Conservation (phyloP, 2,888 invertebrate species). For the Agrotis puta region DNA sequence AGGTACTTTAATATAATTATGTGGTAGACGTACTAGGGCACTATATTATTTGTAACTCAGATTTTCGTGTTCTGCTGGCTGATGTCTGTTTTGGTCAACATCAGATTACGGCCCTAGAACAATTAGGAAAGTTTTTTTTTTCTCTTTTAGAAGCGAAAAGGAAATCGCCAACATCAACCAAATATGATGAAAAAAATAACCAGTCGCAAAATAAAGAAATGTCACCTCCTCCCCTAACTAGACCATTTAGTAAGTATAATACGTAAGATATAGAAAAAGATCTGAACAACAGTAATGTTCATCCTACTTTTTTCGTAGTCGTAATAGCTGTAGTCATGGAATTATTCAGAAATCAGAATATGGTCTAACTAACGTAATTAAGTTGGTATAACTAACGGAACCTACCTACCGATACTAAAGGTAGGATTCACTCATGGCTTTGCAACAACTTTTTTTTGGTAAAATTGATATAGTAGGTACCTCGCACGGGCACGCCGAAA, state of each 20-base stretch:
- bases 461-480: no score
- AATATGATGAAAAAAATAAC: conserved; percentile 21
- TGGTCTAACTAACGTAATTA: background rate
- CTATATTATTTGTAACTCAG: no score
- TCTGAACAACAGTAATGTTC: no score
- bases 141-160: conserved; percentile 31
- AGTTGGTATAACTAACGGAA: background rate
- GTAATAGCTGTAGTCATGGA: background rate
- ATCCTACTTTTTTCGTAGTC: no score
- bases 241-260: conserved; percentile 36
- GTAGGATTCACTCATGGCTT: no score
- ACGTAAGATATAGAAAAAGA: no score
- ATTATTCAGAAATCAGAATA: conserved; percentile 9
- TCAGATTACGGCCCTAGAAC: background rate
- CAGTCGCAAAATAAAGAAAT: conserved; percentile 8
- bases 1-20: no score
- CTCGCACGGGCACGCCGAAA: no score
- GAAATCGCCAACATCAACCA: conserved; percentile 22
- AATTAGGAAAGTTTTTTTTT: background rate
- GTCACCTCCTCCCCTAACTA: background rate
- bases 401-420: no score
- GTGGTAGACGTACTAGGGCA: no score
- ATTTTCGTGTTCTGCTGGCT: no score
- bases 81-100: background rate
- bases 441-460: no score